Evolutionary conservation across 2,797 vertebrate genomes (phyloP).

Genomic region (Synanceia verrucosa): DNA sequence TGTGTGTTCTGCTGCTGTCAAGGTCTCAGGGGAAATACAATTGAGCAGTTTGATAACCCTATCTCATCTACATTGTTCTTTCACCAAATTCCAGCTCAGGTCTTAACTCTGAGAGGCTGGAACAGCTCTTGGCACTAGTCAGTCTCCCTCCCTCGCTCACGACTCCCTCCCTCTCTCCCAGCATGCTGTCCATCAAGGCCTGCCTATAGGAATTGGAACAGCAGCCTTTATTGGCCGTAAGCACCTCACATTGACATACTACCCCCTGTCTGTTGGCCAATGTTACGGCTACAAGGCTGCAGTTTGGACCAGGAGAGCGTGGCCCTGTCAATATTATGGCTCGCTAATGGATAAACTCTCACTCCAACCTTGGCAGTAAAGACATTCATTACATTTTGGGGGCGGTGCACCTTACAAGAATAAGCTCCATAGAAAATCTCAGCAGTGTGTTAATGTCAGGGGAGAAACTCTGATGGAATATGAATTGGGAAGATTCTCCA

Average conservation of each 20-base stretch:
- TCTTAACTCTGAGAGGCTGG: conserved; percentile 45
- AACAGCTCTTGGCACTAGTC: conserved; percentile 37
- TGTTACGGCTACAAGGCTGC: conserved; percentile 66
- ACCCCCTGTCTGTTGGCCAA: conserved; percentile 63
- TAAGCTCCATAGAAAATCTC: conserved; percentile 35
- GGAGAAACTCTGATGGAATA: conserved; percentile 42
- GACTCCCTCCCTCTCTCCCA: conserved; percentile 1
- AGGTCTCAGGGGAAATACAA: conserved; percentile 53
- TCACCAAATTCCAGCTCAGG: conserved; percentile 46
- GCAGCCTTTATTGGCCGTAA: conserved; percentile 74
- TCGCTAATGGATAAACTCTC: conserved; percentile 73
- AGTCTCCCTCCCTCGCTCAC: conserved; percentile 21
- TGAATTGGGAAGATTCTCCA: conserved; percentile 45
- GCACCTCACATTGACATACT: conserved; percentile 74
- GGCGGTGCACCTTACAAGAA: conserved; percentile 35
- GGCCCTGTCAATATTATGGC: conserved; percentile 78
- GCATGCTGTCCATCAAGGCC: conserved; percentile 67
- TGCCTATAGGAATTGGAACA: conserved; percentile 68
- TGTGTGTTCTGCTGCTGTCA: conserved; percentile 29
- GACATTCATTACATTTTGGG: conserved; percentile 61
- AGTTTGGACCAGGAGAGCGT: conserved; percentile 61
- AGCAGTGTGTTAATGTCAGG: conserved; percentile 33
- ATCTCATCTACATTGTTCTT: conserved; percentile 45
- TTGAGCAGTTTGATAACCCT: conserved; percentile 57
- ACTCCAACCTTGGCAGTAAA: conserved; percentile 58